Evolutionary conservation across 1,140 invertebrate genomes (phyloP), one percentile per base, ranked within the genome.

Genomic region (Zophobas atratus): DNA sequence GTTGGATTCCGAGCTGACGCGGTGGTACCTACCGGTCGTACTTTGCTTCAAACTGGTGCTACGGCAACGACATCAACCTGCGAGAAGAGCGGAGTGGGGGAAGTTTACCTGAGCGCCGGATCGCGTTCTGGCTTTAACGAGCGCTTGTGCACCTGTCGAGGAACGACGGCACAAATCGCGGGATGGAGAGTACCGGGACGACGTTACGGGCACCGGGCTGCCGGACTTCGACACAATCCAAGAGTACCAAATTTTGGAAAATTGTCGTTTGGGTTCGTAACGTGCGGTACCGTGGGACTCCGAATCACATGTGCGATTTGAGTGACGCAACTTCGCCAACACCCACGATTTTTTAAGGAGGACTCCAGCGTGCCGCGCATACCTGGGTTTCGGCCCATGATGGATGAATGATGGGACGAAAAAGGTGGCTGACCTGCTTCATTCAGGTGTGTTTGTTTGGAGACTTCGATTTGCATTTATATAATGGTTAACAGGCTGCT

Each of bases 41-140:
- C 75, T 56, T 70, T 77, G 49, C 48, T 77, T 77, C 75, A 77
- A 77, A 77, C 75, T 77, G 75, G 67, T 60, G 75, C 36, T 77
- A 76, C 75, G 38, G 75, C 75, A 51, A 71, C 51, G 75, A 77
- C 60, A 67, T 48, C 63, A 77, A 77, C 75, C 75, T 77, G 75
- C 57, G 51, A 51, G 75, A 36, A 55, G 60, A 55, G 60, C 32
- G 51, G 35, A 70, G 75, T 77, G 75, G 75, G 75, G 75, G 55
- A 39, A 67, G 39, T 67, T 67, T 67, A 67, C 60, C 60, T 67
- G 60, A 60, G 56, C 35, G 35, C 56, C 56, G 38, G 55, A 63
- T 39, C 57, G 38, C 57, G 57, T 36, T 20, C 55, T 63, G 57
- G 39, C 57, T 63, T 63, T 41, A 67, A 67, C 60, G 60, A 67